Conservation (phyloP, 2,888 invertebrate genomes). For the Sycophila texana region DNA sequence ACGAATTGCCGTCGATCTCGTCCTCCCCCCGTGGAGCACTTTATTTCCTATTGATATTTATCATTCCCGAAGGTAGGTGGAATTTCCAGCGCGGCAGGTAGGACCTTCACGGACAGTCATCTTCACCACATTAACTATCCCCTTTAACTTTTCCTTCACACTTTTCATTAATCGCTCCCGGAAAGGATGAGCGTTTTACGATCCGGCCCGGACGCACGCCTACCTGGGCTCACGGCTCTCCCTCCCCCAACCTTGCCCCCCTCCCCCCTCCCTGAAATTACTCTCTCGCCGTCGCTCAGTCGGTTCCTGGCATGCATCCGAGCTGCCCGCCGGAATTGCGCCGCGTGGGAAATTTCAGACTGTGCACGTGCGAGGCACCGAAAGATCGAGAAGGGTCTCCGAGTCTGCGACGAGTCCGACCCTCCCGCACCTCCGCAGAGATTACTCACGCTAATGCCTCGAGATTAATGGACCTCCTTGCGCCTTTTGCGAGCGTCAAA, state of each 20-base stretch:
- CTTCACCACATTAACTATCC: background rate
- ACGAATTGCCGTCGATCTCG: too few species aligned
- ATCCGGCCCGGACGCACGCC: conserved; percentile 3
- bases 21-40: too few species aligned
- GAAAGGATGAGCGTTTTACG: conserved; percentile 28
- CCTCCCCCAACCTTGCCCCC: too few species aligned
- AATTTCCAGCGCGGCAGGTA: too few species aligned
- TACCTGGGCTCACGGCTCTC: background rate
- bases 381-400: too few species aligned
- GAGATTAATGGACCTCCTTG: conserved; percentile 46
- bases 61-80: too few species aligned
- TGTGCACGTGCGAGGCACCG: background rate
- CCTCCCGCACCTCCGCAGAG: conserved; percentile 9
- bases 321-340: conserved; percentile 5
- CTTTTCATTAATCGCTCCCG: conserved; percentile 46
- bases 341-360: conserved; percentile 51
- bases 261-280: conserved; percentile 24
- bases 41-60: too few species aligned
- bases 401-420: too few species aligned
- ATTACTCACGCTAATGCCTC: conserved; percentile 40
- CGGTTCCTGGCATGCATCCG: background rate
- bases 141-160: conserved; percentile 29
- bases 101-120: too few species aligned
- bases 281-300: background rate
- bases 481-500: conserved; percentile 6